Base-by-base conservation (phyloP, 2,797 vertebrate genomes). In the Xenopus petersii region DNA sequence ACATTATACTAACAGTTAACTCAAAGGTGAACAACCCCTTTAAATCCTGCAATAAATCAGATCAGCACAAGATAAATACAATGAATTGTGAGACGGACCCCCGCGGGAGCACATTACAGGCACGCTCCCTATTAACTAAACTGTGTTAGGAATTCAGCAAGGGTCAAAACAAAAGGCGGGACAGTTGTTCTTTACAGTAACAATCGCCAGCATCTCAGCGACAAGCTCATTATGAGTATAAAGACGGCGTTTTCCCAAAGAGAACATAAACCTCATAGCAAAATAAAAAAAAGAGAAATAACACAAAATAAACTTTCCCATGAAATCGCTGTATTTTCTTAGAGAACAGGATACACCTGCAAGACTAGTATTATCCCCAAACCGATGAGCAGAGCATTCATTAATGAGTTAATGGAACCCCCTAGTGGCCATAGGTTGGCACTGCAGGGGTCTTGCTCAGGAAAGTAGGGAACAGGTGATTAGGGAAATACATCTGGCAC, bases 341-440 rank as follows among this genome's bases (percentile, higher is more conserved):
- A 62, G 80, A 84, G 80, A 81, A 83, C 82, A 81, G 86, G 86
- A 89, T 84, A 85, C 90, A 91, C 90, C 88, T 90, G 90, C 87
- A 77, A 67, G 66, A 49, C 64, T 60, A 42, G 70, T 33, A 75
- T 81, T 77, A 81, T 79, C 75, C 61, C 77, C 79, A 79, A 21
- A 80, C 68, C 74, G 74, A n/a, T 77, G 69, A 70, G 36, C 36
- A 6, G 77, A 3, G 42, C 36, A 73, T 17, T 71, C 71, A 88
- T 88, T 86, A 74, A 77, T 83, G 75, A 71, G 36, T 81, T 69
- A 67, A 84, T 80, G 75, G 83, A 80, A 33, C 89, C 88, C 89
- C 86, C 91, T 91, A 85, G 86, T 83, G 89, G 84, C 78, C 65
- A 64, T 72, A 10, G 9, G 5, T 33, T 7, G 0, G 21, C 63